phyloP scores from a whole-genome alignment of 2,113 vertebrate genomes.

The Callocephalon fimbriatum region DNA sequence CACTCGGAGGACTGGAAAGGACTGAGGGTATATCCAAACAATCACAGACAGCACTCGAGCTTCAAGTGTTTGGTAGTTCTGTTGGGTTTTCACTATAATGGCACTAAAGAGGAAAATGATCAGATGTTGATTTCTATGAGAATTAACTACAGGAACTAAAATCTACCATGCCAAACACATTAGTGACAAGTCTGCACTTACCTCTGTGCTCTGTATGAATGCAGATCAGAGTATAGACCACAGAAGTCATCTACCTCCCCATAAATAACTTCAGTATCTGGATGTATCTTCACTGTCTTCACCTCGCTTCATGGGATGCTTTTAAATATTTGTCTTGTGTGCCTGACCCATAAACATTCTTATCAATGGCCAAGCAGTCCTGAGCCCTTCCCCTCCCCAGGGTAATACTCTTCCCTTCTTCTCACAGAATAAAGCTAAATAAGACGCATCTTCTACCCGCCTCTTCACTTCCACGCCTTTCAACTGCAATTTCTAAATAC shows the following conservation, averaged over 20 bases:
- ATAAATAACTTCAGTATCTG: background rate
- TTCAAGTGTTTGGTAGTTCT: slow-evolving; percentile 28
- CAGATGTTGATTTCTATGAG: background rate
- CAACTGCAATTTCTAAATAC: background rate
- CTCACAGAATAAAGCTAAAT: background rate
- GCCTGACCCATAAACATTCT: background rate
- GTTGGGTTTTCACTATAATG: slow-evolving; percentile 23
- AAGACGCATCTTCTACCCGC: background rate
- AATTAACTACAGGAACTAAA: slow-evolving; percentile 20
- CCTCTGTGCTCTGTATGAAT: background rate
- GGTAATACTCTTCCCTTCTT: background rate
- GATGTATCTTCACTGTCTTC: background rate
- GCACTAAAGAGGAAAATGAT: slow-evolving; percentile 29
- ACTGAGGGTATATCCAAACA: slow-evolving; percentile 17
- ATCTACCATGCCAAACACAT: background rate
- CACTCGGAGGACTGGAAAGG: background rate
- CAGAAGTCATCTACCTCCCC: background rate
- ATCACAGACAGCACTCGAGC: slow-evolving; percentile 23
- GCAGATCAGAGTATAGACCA: background rate
- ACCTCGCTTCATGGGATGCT: background rate
- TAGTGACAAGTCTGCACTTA: background rate
- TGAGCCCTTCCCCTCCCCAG: background rate
- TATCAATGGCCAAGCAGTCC: background rate
- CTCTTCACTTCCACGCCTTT: background rate
- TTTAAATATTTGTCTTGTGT: background rate